A percentile compares a stretch with the other conserved stretches of the same genome.
phyloP scores from a whole-genome alignment of 1,140 invertebrate species.

The Telenomus remus region DNA sequence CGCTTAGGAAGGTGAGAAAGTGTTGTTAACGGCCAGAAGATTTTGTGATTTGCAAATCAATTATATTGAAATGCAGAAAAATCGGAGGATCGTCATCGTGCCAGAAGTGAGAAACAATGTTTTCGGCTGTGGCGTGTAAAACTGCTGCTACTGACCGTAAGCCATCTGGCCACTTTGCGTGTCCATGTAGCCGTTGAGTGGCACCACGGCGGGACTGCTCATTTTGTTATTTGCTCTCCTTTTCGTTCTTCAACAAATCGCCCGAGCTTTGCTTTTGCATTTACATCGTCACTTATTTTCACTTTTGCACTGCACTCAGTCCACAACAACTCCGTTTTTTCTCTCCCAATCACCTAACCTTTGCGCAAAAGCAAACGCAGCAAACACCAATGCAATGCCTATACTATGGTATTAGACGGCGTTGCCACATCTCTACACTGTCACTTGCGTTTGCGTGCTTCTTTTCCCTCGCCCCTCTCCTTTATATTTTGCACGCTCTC shows the following conservation, averaged over 20 bases:
- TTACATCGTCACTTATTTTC: too few species aligned
- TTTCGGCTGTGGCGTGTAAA: neutral
- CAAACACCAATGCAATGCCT: too few species aligned
- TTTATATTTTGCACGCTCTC: too few species aligned
- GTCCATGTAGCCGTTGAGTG: slow-evolving; percentile 69
- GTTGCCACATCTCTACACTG: too few species aligned
- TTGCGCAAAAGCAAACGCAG: slow-evolving; percentile 17
- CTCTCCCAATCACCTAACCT: slow-evolving; percentile 35
- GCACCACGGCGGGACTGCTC: slow-evolving; percentile 48
- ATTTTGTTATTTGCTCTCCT: slow-evolving; percentile 35
- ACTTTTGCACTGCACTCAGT: neutral
- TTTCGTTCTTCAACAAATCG: slow-evolving; percentile 1
- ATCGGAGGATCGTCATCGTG: neutral
- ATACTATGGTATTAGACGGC: neutral
- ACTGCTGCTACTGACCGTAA: slow-evolving; percentile 61
- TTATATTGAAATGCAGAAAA: neutral
- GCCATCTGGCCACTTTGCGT: slow-evolving; percentile 67
- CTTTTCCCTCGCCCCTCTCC: too few species aligned
- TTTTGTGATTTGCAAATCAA: neutral
- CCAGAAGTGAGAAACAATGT: neutral
- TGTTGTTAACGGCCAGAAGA: too few species aligned
- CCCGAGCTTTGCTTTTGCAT: too few species aligned
- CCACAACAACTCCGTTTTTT: neutral
- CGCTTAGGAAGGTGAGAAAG: slow-evolving; percentile 4
- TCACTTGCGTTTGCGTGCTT: too few species aligned